phyloP scores from a whole-genome alignment of 2,113 vertebrate species.

The Misgurnus anguillicaudatus region DNA sequence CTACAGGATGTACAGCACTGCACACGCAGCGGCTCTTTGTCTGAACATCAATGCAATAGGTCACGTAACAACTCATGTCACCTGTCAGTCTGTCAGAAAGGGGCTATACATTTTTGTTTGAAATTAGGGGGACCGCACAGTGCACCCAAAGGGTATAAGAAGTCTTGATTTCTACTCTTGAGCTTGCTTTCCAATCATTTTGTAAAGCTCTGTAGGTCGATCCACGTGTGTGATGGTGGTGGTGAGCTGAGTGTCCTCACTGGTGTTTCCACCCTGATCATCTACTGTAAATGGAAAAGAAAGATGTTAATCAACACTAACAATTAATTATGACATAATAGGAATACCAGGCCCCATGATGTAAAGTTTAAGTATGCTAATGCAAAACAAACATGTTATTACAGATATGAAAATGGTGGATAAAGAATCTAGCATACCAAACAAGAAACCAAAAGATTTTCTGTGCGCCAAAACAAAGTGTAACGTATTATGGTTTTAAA shows the following conservation, averaged over 20 bases:
- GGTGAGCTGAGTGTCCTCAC: conserved; percentile 92
- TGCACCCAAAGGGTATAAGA: not conserved
- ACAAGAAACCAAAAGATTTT: not conserved
- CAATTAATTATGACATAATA: not conserved
- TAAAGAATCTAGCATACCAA: not conserved
- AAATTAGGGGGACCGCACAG: conserved; percentile 12
- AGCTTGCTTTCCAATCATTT: conserved; percentile 90
- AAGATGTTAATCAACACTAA: not conserved
- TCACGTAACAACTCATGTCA: not conserved
- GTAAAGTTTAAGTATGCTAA: not conserved
- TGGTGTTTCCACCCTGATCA: conserved; percentile 80
- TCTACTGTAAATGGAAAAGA: conserved; percentile 63
- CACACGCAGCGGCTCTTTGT: not conserved
- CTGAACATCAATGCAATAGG: not conserved
- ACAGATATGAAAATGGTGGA: no score
- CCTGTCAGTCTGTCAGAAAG: no score
- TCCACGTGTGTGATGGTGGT: conserved; percentile 94
- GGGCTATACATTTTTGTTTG: not conserved
- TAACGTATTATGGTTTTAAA: no score
- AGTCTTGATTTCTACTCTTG: conserved; percentile 78
- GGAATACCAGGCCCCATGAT: not conserved
- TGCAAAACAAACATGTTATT: no score
- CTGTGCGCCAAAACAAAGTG: no score
- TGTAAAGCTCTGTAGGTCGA: conserved; percentile 91
- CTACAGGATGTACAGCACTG: conserved; percentile 22